Evolutionary conservation across 2,888 invertebrate species (phyloP).

Genomic region (Cataglyphis rosenhaueri): DNA sequence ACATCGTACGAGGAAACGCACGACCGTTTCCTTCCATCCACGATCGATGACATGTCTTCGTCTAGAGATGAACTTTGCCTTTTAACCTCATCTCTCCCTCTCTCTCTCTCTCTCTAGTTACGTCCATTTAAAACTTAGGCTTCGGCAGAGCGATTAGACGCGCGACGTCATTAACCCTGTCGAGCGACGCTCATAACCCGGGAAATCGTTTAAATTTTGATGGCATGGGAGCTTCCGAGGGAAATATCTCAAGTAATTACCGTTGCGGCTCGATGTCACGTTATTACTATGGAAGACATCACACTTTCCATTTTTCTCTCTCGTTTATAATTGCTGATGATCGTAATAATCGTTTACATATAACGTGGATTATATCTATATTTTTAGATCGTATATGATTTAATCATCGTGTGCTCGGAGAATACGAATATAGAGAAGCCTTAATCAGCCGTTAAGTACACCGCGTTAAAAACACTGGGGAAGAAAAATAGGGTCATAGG

Average conservation of each 20-base stretch:
- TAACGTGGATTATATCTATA: slow-evolving; percentile 29
- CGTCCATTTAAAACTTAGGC: slow-evolving; percentile 47
- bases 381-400: slow-evolving; percentile 28
- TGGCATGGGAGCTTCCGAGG: slow-evolving; percentile 13
- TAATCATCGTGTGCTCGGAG: slow-evolving; percentile 40
- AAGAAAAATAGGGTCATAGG: slow-evolving; percentile 56
- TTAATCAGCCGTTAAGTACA: slow-evolving; percentile 55
- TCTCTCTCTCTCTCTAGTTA: slow-evolving; percentile 8
- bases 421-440: slow-evolving; percentile 42
- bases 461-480: slow-evolving; percentile 51
- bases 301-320: not conserved
- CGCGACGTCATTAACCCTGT: slow-evolving; percentile 48
- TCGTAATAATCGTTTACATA: slow-evolving; percentile 2
- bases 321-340: not conserved
- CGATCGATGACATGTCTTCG: slow-evolving; percentile 44
- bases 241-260: slow-evolving; percentile 34
- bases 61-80: slow-evolving; percentile 48
- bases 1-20: slow-evolving; percentile 26
- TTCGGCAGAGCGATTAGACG: slow-evolving; percentile 45
- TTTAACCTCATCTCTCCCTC: slow-evolving; percentile 11
- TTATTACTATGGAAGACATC: slow-evolving; percentile 18
- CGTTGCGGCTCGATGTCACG: slow-evolving; percentile 40
- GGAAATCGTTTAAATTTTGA: slow-evolving; percentile 46
- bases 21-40: not conserved
- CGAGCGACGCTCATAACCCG: slow-evolving; percentile 36